phyloP scores from a whole-genome alignment of 1,140 invertebrate species.

The Temnothorax longispinosus region DNA sequence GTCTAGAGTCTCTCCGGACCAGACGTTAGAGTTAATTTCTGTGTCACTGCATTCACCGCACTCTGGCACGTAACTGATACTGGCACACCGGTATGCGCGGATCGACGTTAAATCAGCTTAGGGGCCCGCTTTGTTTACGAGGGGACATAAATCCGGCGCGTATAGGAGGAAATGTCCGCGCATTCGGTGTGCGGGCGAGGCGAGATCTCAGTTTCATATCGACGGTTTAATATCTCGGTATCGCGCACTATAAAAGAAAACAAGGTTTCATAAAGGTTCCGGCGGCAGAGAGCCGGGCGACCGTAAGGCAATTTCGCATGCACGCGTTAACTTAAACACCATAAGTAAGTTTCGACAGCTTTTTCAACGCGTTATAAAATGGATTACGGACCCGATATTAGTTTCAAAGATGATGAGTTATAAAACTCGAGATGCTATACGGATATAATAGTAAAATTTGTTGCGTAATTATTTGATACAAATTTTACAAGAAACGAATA shows the following conservation, averaged over 20 bases:
- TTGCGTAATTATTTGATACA: not conserved
- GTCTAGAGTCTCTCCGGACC: conserved; percentile 30
- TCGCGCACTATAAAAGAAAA: conserved; percentile 54
- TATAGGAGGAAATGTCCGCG: conserved; percentile 44
- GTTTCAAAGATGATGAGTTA: conserved; percentile 16
- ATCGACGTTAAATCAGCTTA: conserved; percentile 60
- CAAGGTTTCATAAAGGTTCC: conserved; percentile 41
- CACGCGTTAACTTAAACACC: conserved; percentile 45
- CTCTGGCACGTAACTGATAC: conserved; percentile 53
- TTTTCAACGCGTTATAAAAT: conserved; percentile 40
- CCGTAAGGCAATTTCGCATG: conserved; percentile 34
- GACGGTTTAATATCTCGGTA: conserved; percentile 40
- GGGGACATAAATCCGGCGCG: conserved; percentile 47
- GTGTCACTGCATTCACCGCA: conserved; percentile 48
- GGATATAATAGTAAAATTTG: not conserved
- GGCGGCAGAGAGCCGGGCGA: not conserved
- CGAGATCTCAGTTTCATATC: conserved; percentile 40
- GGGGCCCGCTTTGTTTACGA: conserved; percentile 56
- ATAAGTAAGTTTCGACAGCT: conserved; percentile 52
- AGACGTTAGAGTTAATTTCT: conserved; percentile 52
- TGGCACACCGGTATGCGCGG: conserved; percentile 45
- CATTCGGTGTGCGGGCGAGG: not conserved
- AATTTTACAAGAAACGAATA: not conserved
- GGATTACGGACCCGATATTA: conserved; percentile 17
- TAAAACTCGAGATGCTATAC: conserved; percentile 24